Evolutionary conservation across 2,797 vertebrate species (phyloP), one percentile per base, ranked within the genome.

Genomic region (Ptychobarbus kaznakovi): DNA sequence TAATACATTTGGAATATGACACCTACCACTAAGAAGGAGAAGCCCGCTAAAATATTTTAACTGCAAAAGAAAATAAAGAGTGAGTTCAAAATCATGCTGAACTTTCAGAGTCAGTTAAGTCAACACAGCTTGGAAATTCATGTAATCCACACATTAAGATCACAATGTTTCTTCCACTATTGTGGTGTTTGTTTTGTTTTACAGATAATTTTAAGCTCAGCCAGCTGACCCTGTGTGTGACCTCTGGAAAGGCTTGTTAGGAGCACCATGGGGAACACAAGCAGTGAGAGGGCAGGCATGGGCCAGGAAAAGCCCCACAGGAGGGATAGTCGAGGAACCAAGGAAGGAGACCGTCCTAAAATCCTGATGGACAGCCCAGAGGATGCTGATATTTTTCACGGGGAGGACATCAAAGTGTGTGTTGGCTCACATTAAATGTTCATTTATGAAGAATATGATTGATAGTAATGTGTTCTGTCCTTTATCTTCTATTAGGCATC

Each of bases 301-400:
- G 96, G 97, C 15, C 97, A 98, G 0, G 96, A 97, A 56, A 99
- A 99, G 90, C 90, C 92, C 15, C 92, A 95, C 86, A 95, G 97
- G 49, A 94, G 97, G 76, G 97, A 99, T 92, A 96, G 94, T 89
- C 93, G 97, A 0, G 97, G 97, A 6, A 93, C 90, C 18, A 99
- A 98, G 89, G 98, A 97, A 1, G 97, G 97, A 4, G 97, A 97
- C 81, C 93, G 97, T 68, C 97, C 98, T 2, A 99, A 99, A 89
- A 99, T 99, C 89, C 88, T 99, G 18, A 99, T 99, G 98, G 98
- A 99, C 92, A 99, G 98, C 65, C 98, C 98, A 0, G 98, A 99
- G 90, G 98, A 99, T 75, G 95, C 97, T 0, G 97, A 99, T 86
- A 94, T 99, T 84, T 99, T 97, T 91, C 97, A 98, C 0, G 90